Percentiles rank a stretch among this genome's conserved stretches.
phyloP scores from a whole-genome alignment of 2,888 invertebrate species.

The Vandiemenella viatica region DNA sequence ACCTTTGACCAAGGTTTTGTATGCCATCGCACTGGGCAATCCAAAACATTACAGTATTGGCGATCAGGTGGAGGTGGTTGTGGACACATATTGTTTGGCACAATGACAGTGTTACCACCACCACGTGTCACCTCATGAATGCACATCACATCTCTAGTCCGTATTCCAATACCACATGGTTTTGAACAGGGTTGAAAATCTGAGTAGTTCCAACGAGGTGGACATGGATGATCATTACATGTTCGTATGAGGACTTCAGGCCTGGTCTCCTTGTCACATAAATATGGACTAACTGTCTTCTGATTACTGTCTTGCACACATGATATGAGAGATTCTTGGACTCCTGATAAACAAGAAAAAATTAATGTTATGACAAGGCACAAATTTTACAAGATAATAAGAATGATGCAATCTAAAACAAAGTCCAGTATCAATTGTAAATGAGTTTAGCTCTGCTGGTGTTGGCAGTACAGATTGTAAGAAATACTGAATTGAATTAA shows the following conservation, averaged over 20 bases:
- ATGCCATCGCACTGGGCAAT: conserved; percentile 86
- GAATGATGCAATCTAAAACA: no score
- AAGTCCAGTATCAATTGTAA: no score
- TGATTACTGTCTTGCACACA: conserved; percentile 78
- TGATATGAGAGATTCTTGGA: conserved; percentile 72
- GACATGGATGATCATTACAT: conserved; percentile 91
- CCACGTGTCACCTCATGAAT: conserved; percentile 77
- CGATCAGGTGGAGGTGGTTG: conserved; percentile 78
- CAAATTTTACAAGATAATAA: no score
- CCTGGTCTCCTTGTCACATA: conserved; percentile 73
- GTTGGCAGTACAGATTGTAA: no score
- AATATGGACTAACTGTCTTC: conserved; percentile 71
- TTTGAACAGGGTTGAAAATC: conserved; percentile 60
- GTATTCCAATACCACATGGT: conserved; percentile 87
- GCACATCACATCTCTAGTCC: conserved; percentile 78
- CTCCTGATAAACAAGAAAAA: conserved; percentile 30
- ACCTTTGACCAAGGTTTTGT: conserved; percentile 71
- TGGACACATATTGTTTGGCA: conserved; percentile 88
- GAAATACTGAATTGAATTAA: no score
- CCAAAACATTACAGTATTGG: conserved; percentile 81
- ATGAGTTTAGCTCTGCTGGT: no score
- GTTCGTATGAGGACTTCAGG: conserved; percentile 78
- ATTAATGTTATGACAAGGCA: neutral
- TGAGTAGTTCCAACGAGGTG: conserved; percentile 57
- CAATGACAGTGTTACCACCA: conserved; percentile 74